Percentiles rank a stretch among this genome's conserved stretches.
phyloP scores from a whole-genome alignment of 1,140 invertebrate genomes.

The Bombyx mandarina region DNA sequence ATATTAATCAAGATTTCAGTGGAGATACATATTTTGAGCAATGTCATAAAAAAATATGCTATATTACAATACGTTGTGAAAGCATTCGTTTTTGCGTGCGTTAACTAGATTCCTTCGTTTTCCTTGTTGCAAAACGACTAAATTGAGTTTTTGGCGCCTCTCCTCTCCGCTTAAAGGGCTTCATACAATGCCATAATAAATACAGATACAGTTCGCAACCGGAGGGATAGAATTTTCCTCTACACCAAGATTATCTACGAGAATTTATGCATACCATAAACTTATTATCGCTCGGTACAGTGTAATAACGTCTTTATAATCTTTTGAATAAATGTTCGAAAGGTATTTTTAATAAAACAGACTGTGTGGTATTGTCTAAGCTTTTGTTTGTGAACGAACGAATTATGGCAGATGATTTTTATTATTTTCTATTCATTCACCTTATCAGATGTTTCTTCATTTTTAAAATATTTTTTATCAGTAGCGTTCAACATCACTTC shows the following conservation, averaged over 20 bases:
- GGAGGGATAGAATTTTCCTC: conserved; percentile 5
- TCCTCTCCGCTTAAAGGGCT: conserved; percentile 19
- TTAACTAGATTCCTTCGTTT: conserved; percentile 26
- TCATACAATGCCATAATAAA: conserved; percentile 13
- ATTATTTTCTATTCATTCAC: too few relatives aligned
- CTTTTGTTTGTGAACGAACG: too few relatives aligned
- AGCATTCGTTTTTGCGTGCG: conserved; percentile 15
- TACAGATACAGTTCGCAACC: conserved; percentile 12
- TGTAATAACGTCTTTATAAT: too few relatives aligned
- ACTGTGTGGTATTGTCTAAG: too few relatives aligned
- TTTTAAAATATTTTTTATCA: too few relatives aligned
- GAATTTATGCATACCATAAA: conserved; percentile 13
- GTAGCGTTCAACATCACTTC: too few relatives aligned
- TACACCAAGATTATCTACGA: conserved; percentile 6
- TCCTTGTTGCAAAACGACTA: conserved; percentile 22
- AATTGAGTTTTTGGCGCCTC: conserved; percentile 28
- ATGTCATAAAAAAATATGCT: not conserved
- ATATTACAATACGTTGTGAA: conserved; percentile 13
- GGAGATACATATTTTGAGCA: too few relatives aligned
- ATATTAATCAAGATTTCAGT: too few relatives aligned
- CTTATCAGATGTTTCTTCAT: too few relatives aligned
- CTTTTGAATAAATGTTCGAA: too few relatives aligned
- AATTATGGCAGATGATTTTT: too few relatives aligned
- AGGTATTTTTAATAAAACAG: too few relatives aligned
- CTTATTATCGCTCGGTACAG: conserved; percentile 9